Percentiles rank a stretch among this genome's conserved stretches.
These are phyloP conservation scores for Actinia equina DNA, from an alignment of 64 coral and sea anemone species.

Conservation along the genomic window DNA sequence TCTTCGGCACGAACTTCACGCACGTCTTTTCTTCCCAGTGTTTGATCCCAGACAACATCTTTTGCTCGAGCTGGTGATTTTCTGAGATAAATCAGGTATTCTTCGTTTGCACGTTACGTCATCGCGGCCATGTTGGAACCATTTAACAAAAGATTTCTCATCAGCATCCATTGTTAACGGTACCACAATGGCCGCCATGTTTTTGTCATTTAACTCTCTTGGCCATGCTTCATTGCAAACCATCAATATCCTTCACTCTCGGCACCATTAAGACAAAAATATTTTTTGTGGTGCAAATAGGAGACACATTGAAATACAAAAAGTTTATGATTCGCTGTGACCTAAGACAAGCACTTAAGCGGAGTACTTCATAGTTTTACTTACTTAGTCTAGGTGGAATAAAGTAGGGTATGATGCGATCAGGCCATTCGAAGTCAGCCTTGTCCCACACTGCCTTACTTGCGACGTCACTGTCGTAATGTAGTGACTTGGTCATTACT, in stretches of 20 bases:
- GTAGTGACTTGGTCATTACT: constrained; percentile 44
- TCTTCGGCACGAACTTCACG: constrained; percentile 68
- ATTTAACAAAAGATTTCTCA: too few relatives aligned
- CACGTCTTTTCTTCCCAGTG: constrained; percentile 82
- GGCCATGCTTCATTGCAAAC: too few relatives aligned
- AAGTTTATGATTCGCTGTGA: too few relatives aligned
- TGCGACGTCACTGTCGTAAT: constrained; percentile 20
- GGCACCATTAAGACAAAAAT: too few relatives aligned
- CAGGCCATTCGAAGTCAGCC: constrained; percentile 71
- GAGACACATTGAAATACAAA: not conserved
- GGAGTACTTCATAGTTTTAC: not conserved
- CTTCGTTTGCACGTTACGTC: too few relatives aligned
- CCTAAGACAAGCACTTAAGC: not conserved
- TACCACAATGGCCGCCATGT: too few relatives aligned
- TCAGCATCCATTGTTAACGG: too few relatives aligned
- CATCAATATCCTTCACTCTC: too few relatives aligned
- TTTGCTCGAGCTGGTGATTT: constrained; percentile 48
- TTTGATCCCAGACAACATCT: constrained; percentile 55
- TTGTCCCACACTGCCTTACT: constrained; percentile 16
- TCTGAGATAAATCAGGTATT: constrained; percentile 35
- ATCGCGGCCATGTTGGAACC: too few relatives aligned
- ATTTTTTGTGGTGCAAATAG: not conserved
- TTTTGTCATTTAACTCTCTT: too few relatives aligned
- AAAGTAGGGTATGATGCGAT: constrained; percentile 68
- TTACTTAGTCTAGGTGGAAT: constrained; percentile 77